A percentile compares a stretch with the other conserved stretches of the same genome.
Conservation (phyloP, 2,113 vertebrate genomes). For the Odontophorus gujanensis region DNA sequence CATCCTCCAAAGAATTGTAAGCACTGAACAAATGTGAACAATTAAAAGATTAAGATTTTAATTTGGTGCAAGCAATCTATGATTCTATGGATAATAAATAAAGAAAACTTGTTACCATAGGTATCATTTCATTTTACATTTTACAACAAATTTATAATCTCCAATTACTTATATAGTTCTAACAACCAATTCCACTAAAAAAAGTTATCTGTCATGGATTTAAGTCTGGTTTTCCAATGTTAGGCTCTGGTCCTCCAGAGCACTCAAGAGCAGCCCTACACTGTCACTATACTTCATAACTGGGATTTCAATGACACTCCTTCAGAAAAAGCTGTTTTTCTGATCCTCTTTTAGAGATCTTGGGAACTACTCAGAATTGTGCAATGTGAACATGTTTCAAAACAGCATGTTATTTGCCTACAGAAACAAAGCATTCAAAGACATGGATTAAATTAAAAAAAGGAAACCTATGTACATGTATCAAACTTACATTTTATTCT, state of each 20-base stretch:
- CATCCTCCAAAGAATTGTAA: not conserved
- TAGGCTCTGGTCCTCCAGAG: not conserved
- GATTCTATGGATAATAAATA: too few species aligned
- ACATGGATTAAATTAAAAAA: not conserved
- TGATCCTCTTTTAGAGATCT: not conserved
- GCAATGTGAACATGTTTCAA: not conserved
- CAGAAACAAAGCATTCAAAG: not conserved
- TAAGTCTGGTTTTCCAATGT: not conserved
- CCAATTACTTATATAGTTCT: not conserved
- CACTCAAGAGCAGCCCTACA: not conserved
- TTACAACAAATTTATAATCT: not conserved
- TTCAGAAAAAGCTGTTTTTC: not conserved
- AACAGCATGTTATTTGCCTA: not conserved
- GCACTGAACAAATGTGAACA: not conserved
- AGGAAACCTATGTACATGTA: fast-evolving
- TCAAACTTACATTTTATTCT: not conserved
- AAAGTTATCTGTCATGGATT: not conserved
- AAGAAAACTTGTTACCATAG: not conserved
- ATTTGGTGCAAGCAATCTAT: not conserved
- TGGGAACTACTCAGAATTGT: not conserved
- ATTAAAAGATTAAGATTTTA: not conserved
- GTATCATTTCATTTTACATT: not conserved
- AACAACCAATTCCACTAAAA: not conserved
- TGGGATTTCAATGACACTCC: not conserved
- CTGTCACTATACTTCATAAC: not conserved